phyloP scores from a whole-genome alignment of 2,113 vertebrate genomes.

The Syngnathoides biaculeatus region DNA sequence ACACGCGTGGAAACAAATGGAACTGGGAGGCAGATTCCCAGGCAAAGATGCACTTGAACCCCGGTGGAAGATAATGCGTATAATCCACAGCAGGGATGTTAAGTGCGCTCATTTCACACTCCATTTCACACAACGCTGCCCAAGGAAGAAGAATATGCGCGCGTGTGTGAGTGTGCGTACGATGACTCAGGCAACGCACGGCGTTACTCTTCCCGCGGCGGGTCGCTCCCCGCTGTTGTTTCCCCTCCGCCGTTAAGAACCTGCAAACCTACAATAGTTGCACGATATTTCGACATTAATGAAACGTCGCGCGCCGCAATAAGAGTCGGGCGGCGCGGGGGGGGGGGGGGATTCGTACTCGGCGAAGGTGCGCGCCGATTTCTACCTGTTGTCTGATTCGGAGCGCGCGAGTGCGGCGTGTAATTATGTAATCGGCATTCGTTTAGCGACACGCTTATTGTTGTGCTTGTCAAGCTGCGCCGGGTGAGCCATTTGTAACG shows the following conservation, averaged over 20 bases:
- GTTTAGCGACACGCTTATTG: no score
- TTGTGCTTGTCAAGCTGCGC: no score
- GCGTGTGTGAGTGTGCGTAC: neutral
- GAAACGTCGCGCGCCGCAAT: slow-evolving; percentile 28
- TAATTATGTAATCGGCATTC: neutral
- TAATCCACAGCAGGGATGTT: slow-evolving; percentile 69
- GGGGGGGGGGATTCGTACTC: no score
- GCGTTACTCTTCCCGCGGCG: slow-evolving; percentile 40
- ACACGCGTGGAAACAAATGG: slow-evolving; percentile 42
- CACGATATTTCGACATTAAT: slow-evolving; percentile 31
- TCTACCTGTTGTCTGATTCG: slow-evolving; percentile 34
- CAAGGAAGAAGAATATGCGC: slow-evolving; percentile 38
- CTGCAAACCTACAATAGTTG: slow-evolving; percentile 18
- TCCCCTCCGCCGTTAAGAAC: slow-evolving; percentile 35
- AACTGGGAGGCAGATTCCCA: slow-evolving; percentile 45
- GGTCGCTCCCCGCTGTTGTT: slow-evolving; percentile 38
- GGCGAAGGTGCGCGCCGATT: no score
- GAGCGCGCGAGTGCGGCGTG: neutral
- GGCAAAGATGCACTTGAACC: slow-evolving; percentile 53
- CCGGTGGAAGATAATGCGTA: slow-evolving; percentile 58
- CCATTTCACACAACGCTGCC: slow-evolving; percentile 69
- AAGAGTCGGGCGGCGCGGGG: slow-evolving; percentile 11
- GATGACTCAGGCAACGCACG: slow-evolving; percentile 57
- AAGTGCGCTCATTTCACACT: slow-evolving; percentile 77
- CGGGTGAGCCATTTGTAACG: no score